Percentiles rank a stretch among this genome's conserved stretches.
Conservation (phyloP, 2,797 vertebrate genomes). For the Furcifer pardalis region DNA sequence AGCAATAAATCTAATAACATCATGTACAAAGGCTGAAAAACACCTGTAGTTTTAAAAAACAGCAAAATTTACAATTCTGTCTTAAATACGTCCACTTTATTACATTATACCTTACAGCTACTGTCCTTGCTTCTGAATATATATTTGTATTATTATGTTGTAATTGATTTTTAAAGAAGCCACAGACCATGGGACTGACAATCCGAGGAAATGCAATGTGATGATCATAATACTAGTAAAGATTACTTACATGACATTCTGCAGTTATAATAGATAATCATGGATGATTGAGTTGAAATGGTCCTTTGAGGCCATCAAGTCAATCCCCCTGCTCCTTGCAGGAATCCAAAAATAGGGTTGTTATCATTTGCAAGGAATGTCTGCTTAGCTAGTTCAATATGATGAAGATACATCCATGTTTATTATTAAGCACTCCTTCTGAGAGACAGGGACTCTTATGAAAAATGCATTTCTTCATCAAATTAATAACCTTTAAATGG, state of each 20-base stretch:
- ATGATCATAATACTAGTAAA: neutral
- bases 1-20: conserved; percentile 45
- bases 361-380: conserved; percentile 30
- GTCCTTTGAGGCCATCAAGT: no score
- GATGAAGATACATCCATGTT: neutral
- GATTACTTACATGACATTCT: neutral
- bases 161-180: neutral
- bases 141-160: neutral
- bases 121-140: neutral
- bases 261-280: no score
- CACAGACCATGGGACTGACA: neutral
- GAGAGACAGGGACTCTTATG: conserved; percentile 26
- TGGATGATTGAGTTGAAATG: no score
- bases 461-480: conserved; percentile 53
- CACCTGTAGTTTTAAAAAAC: neutral
- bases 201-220: neutral
- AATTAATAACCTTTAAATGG: conserved; percentile 48
- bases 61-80: neutral
- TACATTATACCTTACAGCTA: neutral
- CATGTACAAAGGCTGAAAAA: conserved; percentile 38
- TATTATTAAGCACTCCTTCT: conserved; percentile 46
- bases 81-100: neutral
- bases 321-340: no score
- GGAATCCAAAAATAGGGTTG: no score
- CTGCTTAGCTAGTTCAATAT: neutral